Evolutionary conservation across 2,888 invertebrate genomes (phyloP).

Genomic region (Dasypolia templi): DNA sequence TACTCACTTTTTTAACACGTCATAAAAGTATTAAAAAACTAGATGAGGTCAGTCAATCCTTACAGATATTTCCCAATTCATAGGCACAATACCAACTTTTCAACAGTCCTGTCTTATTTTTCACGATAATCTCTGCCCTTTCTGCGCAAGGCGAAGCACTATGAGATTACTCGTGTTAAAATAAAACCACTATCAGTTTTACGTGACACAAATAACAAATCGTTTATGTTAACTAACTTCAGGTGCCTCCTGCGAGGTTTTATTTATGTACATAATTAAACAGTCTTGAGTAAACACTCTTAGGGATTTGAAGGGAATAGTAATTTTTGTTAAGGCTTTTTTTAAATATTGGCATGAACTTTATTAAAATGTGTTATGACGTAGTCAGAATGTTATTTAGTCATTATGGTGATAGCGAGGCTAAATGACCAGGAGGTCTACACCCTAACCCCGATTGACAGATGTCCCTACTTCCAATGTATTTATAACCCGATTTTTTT

Average conservation of each 20-base stretch:
- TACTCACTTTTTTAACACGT: not conserved
- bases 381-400: no score
- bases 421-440: no score
- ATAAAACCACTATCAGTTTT: constrained; percentile 67
- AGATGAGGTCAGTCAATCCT: no score
- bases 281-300: constrained; percentile 17
- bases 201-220: constrained; percentile 66
- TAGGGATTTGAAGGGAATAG: not conserved
- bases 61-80: accelerated
- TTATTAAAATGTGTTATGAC: not conserved
- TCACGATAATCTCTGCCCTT: constrained; percentile 48
- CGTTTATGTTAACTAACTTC: constrained; percentile 42
- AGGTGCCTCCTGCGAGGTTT: constrained; percentile 31
- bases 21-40: not conserved
- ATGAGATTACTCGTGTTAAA: constrained; percentile 68
- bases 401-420: no score
- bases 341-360: not conserved
- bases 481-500: no score
- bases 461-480: no score
- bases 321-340: constrained; percentile 7
- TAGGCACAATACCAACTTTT: constrained; percentile 11
- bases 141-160: constrained; percentile 66
- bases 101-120: constrained; percentile 10
- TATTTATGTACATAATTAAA: constrained; percentile 34
- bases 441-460: no score